Base-by-base conservation (phyloP, 2,888 invertebrate species). In the Cerastis leucographa region DNA sequence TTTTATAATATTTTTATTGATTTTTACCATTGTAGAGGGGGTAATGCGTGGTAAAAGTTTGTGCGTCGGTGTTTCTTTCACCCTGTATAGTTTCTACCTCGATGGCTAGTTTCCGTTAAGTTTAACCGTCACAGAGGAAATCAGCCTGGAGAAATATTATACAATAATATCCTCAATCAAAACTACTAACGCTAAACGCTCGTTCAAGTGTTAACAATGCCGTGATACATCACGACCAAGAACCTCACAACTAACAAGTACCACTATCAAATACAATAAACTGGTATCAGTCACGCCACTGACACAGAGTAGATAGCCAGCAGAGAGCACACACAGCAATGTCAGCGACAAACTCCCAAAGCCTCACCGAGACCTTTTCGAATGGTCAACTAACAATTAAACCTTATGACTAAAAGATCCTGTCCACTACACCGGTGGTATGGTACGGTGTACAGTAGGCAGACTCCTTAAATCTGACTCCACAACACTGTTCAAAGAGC, bases 161-260 rank as follows among this genome's bases (percentile, higher is more conserved):
- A 56, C 56, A 56, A 0, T 25, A 17, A 29, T 29, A 29, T 59
- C 54, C 4, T 35, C 19, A n/a, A 29, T 62, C 42, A 35, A 51
- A 49, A 51, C 17, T 29, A 17, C 29, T 19, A 17, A 29, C 62
- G 5, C 44, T 35, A 25, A 35, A 35, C 11, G 4, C 8, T 64
- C 6, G 19, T 19, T 22, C 19, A 42, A 44, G 25, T 17, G 8
- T 64, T 44, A 76, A 42, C 29, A 7, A 49, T 14, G 12, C 19
- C 12, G 25, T 51, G 12, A 35, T 61, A 59, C 40, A 29, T 35
- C 42, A 68, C 29, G 29, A 17, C 11, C 46, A 56, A 68, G 22
- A 68, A 67, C 29, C 35, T 69, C 35, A 12, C 42, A 19, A 68
- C 49, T 78, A 49, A 51, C 59, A 25, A 69, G 79, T 59, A 12